Evolutionary conservation across 2,113 vertebrate genomes (phyloP).

Genomic region (Panurus biarmicus): DNA sequence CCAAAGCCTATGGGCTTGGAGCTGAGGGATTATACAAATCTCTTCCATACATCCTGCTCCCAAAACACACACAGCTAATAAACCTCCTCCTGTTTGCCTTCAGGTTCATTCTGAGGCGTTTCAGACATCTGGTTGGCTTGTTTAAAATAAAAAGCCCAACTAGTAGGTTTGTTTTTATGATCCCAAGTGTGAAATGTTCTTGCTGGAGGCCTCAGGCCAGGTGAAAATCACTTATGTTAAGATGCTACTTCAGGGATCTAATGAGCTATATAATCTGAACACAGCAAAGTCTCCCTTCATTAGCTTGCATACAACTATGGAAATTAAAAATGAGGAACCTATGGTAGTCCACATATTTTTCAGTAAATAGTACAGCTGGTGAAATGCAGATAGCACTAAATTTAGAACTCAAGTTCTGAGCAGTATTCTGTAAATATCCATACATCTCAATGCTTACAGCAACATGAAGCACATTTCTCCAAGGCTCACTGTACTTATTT

Average conservation of each 20-base stretch:
- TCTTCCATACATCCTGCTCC: slow-evolving; percentile 6
- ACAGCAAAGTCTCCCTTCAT: background rate
- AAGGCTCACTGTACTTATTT: background rate
- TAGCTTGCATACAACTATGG: background rate
- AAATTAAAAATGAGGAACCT: background rate
- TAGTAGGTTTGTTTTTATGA: slow-evolving; percentile 8
- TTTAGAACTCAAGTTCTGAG: background rate
- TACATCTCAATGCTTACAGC: background rate
- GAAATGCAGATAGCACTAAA: slow-evolving; percentile 11
- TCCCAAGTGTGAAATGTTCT: background rate
- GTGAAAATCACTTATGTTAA: background rate
- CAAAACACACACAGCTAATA: slow-evolving; percentile 32
- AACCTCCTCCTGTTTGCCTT: slow-evolving; percentile 7
- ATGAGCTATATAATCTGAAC: background rate
- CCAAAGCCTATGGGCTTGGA: background rate
- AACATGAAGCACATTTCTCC: background rate
- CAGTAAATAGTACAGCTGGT: slow-evolving; percentile 21
- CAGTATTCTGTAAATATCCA: background rate
- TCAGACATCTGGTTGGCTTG: slow-evolving; percentile 7
- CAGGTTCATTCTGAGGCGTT: background rate
- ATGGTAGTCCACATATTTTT: background rate
- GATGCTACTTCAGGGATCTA: slow-evolving; percentile 1
- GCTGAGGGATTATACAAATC: background rate
- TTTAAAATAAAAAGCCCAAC: background rate
- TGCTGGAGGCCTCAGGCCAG: background rate